A percentile compares a stretch with the other conserved stretches of the same genome.
These are phyloP conservation scores for Cecropterus lyciades DNA, from an alignment of 1,140 invertebrate genomes.

Conservation along the genomic window DNA sequence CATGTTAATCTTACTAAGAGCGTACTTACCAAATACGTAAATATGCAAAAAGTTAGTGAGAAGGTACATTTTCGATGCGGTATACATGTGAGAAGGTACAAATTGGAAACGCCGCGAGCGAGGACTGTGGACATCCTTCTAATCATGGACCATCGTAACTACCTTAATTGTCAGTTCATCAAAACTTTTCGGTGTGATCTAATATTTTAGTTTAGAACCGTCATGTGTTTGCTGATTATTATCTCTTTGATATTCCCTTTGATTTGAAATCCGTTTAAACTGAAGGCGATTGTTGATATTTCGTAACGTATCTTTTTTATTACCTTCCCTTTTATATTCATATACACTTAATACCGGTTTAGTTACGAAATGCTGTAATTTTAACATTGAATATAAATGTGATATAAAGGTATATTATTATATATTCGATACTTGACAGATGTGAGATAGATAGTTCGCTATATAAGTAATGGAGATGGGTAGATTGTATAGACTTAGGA, in stretches of 20 bases:
- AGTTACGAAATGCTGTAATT: too few relatives aligned
- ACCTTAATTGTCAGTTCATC: constrained; percentile 60
- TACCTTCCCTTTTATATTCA: too few relatives aligned
- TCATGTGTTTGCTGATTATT: constrained; percentile 36
- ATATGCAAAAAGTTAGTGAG: background rate
- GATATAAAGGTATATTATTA: too few relatives aligned
- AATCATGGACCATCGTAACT: constrained; percentile 62
- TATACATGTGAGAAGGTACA: too few relatives aligned
- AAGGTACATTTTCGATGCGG: background rate
- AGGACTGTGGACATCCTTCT: constrained; percentile 59
- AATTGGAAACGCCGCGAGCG: constrained; percentile 51
- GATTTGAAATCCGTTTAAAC: constrained; percentile 37
- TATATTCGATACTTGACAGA: too few relatives aligned
- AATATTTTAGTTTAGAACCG: constrained; percentile 45
- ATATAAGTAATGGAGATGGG: too few relatives aligned
- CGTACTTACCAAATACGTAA: background rate
- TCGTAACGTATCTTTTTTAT: background rate
- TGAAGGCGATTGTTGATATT: background rate
- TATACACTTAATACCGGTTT: too few relatives aligned
- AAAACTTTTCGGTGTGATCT: constrained; percentile 42
- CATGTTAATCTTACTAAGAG: too few relatives aligned
- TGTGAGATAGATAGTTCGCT: too few relatives aligned
- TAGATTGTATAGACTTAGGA: too few relatives aligned
- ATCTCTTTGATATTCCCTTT: constrained; percentile 41
- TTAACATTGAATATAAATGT: too few relatives aligned